Base-by-base conservation (phyloP, 2,113 vertebrate species). In the Catharus bicknelli region DNA sequence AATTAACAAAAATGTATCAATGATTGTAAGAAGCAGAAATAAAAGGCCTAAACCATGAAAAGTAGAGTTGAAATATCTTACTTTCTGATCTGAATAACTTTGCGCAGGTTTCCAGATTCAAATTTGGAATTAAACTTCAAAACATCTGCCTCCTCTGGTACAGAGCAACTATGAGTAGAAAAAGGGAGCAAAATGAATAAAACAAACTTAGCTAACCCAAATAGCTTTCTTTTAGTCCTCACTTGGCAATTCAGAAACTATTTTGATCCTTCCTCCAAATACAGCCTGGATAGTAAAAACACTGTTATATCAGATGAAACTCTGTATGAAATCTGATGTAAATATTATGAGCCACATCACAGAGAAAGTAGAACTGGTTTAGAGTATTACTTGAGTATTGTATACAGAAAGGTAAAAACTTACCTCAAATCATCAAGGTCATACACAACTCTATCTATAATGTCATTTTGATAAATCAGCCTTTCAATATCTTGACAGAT, bases 61-160 rank as follows among this genome's bases (percentile, higher is more conserved):
- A 84, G 32, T 69, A 69, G 25, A 82, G 40, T 36, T 50, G 63
- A 91, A 95, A 59, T 86, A 67, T 91, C 99, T 98, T 98, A 99
- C 99, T 99, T 99, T 97, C 99, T 98, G 89, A 99, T 98, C 97
- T 99, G 99, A 97, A 99, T 97, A 86, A 98, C 99, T 98, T 99
- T 99, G 90, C 99, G 98, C 47, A 99, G 97, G 95, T 99, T 99
- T 75, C 99, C 99, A 84, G 99, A 99, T 96, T 99, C 99, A 97
- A 99, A 99, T 97, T 98, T 99, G 38, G 99, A 99, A 97, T 99
- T 99, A 97, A 99, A 99, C 96, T 98, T 99, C 95, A 99, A 97
- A 68, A 98, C 96, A 91, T 99, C 99, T 55, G 98, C 98, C 57
- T 98, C 98, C 75, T 99, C 98, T 86, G 98, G 97, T 80, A 98